Evolutionary conservation across 2,888 invertebrate species (phyloP).

Genomic region (Argyra leucocephala): DNA sequence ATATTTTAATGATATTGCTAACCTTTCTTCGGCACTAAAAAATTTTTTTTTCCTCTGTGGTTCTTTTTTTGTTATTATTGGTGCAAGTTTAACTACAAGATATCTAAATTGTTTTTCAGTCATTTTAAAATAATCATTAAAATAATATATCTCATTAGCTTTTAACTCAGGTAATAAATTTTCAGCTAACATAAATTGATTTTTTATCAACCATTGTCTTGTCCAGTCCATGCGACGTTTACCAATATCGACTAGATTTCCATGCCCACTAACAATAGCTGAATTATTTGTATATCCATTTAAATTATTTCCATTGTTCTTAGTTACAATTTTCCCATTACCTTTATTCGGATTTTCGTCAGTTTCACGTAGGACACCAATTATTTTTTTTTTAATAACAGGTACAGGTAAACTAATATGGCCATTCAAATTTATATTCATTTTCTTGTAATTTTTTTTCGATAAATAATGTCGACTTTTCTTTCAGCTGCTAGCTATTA

Average conservation of each 20-base stretch:
- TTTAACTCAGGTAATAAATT: slow-evolving; percentile 37
- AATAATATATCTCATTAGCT: slow-evolving; percentile 38
- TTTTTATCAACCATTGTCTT: slow-evolving; percentile 39
- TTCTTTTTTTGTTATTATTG: slow-evolving; percentile 38
- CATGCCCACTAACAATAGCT: slow-evolving; percentile 11
- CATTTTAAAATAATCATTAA: slow-evolving; percentile 40
- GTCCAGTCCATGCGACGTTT: slow-evolving; percentile 39
- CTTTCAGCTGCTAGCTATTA: background rate
- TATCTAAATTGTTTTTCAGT: slow-evolving; percentile 40
- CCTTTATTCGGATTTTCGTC: background rate
- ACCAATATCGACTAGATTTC: slow-evolving; percentile 30
- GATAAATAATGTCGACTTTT: slow-evolving; percentile 4
- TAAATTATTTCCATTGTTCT: background rate
- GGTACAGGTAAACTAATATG: slow-evolving; percentile 1
- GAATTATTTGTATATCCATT: slow-evolving; percentile 12
- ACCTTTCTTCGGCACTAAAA: slow-evolving; percentile 39
- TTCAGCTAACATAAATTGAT: slow-evolving; percentile 39
- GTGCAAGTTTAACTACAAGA: slow-evolving; percentile 37
- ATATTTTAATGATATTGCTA: slow-evolving; percentile 41
- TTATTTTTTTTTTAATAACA: slow-evolving; percentile 33
- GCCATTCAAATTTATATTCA: slow-evolving; percentile 1
- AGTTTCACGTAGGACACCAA: slow-evolving; percentile 36
- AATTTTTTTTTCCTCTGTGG: slow-evolving; percentile 40
- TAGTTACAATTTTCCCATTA: background rate
- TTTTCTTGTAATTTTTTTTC: background rate